These are phyloP conservation scores for Pegoplata infirma DNA, from an alignment of 2,888 invertebrate genomes.

Conservation along the genomic window DNA sequence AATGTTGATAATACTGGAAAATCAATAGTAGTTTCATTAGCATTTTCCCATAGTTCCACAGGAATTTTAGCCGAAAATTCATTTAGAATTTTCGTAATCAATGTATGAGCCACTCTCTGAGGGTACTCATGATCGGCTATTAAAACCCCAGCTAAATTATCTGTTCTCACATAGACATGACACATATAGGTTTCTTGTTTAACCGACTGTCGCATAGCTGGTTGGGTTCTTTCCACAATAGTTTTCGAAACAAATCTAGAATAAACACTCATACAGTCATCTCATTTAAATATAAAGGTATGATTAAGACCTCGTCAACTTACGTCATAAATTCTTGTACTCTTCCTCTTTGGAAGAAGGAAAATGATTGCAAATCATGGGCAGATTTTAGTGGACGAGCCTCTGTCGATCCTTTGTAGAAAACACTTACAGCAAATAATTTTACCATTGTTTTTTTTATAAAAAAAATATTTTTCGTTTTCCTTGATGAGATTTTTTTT, in stretches of 20 bases:
- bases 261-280: background rate
- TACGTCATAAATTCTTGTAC: conserved; percentile 99
- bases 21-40: conserved; percentile 83
- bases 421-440: conserved; percentile 87
- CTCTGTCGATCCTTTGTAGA: conserved; percentile 86
- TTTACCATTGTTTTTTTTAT: conserved; percentile 95
- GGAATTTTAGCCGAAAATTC: conserved; percentile 92
- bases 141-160: conserved; percentile 92
- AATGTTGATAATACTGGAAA: conserved; percentile 85
- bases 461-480: conserved; percentile 26
- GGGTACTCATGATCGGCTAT: conserved; percentile 99
- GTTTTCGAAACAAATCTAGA: conserved; percentile 94
- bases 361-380: conserved; percentile 95
- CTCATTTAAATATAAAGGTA: background rate
- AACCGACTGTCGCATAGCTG: conserved; percentile 92
- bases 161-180: conserved; percentile 96
- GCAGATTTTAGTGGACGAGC: conserved; percentile 89
- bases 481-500: conserved; percentile 1
- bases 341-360: conserved; percentile 96
- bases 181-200: conserved; percentile 99
- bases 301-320: conserved; percentile 64
- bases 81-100: conserved; percentile 96
- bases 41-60: conserved; percentile 85
- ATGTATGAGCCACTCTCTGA: conserved; percentile 95
- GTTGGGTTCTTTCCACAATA: conserved; percentile 93